Evolutionary conservation across 2,797 vertebrate species (phyloP), one percentile per base, ranked within the genome.

Genomic region (Taeniopygia guttata): DNA sequence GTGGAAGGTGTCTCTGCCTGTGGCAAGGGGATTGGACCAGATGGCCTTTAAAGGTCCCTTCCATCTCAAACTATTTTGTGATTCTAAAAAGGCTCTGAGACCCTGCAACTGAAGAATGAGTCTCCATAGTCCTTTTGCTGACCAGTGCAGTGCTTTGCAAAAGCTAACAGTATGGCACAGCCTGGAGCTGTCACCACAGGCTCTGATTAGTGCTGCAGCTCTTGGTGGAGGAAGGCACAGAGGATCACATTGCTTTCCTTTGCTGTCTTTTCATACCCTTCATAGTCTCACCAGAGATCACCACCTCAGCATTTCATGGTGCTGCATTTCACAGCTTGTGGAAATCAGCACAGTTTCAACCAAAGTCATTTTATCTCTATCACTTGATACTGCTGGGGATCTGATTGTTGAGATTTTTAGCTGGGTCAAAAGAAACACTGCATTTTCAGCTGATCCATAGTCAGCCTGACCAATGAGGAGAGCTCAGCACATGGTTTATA

Each of bases 151-250:
- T 49, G 56, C 49, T 88, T 66, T 43, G 52, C 36, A 36, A 62
- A 86, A 26, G 51, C 16, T 10, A 72, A 58, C 10, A 12, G 14
- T 40, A 22, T 27, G 48, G 58, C 62, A 43, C 19, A 58, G 77
- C 40, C 42, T 64, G 58, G 66, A 94, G 69, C 73, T 48, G 51
- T 86, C 69, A 22, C 55, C 27, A 2, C 0, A 1, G 69, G 34
- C 67, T 66, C 54, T 69, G 81, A 90, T 79, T 66, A 78, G 70
- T 72, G 32, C 70, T 63, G 55, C 54, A 58, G 54, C 34, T 90
- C 55, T 43, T 58, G 46, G 56, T 1, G 3, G 49, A 85, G 52
- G 68, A 82, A 66, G 62, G 36, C 34, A 45, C 20, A 7, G 54
- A 55, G 27, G 27, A 85, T 79, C 59, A 21, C 55, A 19, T 62